Base-by-base conservation (phyloP, 2,888 invertebrate genomes). In the Sesia apiformis region DNA sequence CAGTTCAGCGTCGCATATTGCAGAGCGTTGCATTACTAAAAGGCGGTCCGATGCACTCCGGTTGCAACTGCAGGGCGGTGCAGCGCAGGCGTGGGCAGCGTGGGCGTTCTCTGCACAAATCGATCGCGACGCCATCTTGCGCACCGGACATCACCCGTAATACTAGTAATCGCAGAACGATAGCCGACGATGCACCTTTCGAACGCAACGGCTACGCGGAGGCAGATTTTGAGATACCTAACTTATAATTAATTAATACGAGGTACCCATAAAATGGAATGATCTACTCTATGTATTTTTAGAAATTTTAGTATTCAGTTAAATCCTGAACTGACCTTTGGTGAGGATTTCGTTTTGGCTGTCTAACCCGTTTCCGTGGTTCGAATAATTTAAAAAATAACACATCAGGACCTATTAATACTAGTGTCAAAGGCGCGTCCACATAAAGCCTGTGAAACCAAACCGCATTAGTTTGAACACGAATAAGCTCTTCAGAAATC, bases 61-160 rank as follows among this genome's bases (percentile, higher is more conserved):
- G 66, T 59, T 81, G 80, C 81, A 81, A 72, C 65, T 78, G 78
- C 78, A 80, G 74, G 87, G 87, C 81, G 84, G 73, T 73, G 81
- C 81, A 79, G 82, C 81, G 86, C 84, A 82, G 78, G 84, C 85
- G 87, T 85, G 82, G 80, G 78, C 70, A 69, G 67, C 74, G 75
- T 76, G 84, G 85, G 87, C 83, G 87, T 84, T 70, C 76, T 78
- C 72, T 65, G 62, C 67, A 72, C 74, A 74, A 77, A 84, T 86
- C 82, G 86, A 85, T 84, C 67, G 76, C 73, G 84, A 72, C 86
- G 88, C 88, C 88, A 88, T 88, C 81, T 87, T 87, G 84, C 70
- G 69, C 60, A 69, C 70, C 67, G 74, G 76, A 74, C 75, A 74
- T 66, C 76, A 75, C 72, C 72, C 8, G 46, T 8, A 8, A 8